Conservation (phyloP, 1,140 invertebrate genomes). For the Heliconius hewitsoni region DNA sequence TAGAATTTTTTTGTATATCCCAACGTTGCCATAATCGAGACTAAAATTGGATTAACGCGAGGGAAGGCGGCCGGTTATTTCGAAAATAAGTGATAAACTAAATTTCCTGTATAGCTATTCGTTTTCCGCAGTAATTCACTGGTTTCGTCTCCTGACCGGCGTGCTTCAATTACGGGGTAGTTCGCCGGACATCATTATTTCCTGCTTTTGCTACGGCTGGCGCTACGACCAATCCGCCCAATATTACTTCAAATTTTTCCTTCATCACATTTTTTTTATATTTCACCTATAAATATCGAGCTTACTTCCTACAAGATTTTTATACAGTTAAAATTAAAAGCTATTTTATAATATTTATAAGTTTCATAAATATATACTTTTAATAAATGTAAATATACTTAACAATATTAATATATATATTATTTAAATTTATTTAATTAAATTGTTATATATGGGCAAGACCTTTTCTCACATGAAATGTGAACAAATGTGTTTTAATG, state of each 20-base stretch:
- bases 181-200: conserved; percentile 66
- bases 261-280: not conserved
- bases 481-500: conserved; percentile 1
- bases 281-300: too few relatives aligned
- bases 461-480: not conserved
- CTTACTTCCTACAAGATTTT: too few relatives aligned
- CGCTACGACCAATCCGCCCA: not conserved
- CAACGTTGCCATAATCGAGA: not conserved
- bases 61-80: conserved; percentile 34
- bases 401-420: too few relatives aligned
- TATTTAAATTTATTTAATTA: too few relatives aligned
- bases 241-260: conserved; percentile 26
- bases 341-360: too few relatives aligned
- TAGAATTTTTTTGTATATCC: not conserved
- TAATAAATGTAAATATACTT: too few relatives aligned
- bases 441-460: not conserved
- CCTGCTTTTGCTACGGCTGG: conserved; percentile 45
- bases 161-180: conserved; percentile 60
- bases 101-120: conserved; percentile 56
- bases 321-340: too few relatives aligned
- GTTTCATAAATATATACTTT: too few relatives aligned
- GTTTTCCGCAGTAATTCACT: conserved; percentile 63
- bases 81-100: conserved; percentile 48
- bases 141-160: conserved; percentile 48
- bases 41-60: not conserved